A percentile compares a stretch with the other conserved stretches of the same genome.
These are phyloP conservation scores for Merops nubicus DNA, from an alignment of 2,113 vertebrate species.

Conservation along the genomic window DNA sequence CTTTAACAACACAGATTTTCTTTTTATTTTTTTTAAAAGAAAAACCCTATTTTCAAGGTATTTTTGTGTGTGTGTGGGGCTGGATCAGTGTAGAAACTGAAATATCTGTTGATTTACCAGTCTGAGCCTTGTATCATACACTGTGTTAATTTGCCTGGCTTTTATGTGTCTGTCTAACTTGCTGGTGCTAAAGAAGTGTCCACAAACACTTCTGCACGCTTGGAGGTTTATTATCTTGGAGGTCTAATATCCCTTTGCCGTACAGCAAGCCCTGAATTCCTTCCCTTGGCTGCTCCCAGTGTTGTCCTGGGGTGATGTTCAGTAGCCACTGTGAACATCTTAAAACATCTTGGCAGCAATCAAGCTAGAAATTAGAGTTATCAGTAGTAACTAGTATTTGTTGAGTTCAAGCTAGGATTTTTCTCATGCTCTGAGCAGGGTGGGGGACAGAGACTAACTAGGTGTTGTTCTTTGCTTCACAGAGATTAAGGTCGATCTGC, in stretches of 20 bases:
- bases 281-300: not conserved
- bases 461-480: constrained; percentile 20
- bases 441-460: not conserved
- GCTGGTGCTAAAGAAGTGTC: not conserved
- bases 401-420: not conserved
- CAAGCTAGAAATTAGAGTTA: not conserved
- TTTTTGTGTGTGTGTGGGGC: not conserved
- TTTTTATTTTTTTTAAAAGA: not conserved
- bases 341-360: not conserved
- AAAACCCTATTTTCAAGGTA: not conserved
- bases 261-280: not conserved
- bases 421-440: not conserved
- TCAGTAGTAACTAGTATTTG: rapidly evolving
- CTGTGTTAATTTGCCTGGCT: not conserved
- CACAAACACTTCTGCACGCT: not conserved
- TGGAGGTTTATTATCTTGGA: not conserved
- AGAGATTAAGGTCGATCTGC: not conserved
- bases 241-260: not conserved
- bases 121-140: not conserved
- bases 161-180: not conserved
- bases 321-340: not conserved
- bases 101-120: not conserved
- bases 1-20: constrained; percentile 27
- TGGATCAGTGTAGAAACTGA: not conserved
- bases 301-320: rapidly evolving